A percentile compares a stretch with the other conserved stretches of the same genome.
Evolutionary conservation across 2,888 invertebrate species (phyloP).

Genomic region (Eilema griseolum): DNA sequence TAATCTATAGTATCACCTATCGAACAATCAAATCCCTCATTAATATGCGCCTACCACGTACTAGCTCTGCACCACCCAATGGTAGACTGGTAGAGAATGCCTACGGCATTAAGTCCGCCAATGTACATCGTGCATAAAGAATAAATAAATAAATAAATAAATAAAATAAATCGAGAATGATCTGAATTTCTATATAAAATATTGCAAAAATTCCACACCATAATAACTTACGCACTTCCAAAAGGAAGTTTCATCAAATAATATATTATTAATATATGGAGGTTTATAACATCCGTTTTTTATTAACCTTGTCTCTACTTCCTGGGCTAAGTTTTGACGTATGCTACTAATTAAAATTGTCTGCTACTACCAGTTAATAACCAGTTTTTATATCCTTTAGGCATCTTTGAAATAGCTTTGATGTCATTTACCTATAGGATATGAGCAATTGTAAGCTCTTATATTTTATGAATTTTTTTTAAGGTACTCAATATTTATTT

Average conservation of each 20-base stretch:
- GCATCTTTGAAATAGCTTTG: conserved; percentile 9
- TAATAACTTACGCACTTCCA: conserved; percentile 2
- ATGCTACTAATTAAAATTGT: conserved; percentile 30
- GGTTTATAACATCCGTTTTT: conserved; percentile 40
- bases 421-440: neutral
- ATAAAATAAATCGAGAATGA: neutral
- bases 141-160: too few relatives aligned
- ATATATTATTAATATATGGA: conserved; percentile 29
- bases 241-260: conserved; percentile 41
- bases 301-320: conserved; percentile 46
- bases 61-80: too few relatives aligned
- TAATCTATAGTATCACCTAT: too few relatives aligned
- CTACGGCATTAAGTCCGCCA: too few relatives aligned
- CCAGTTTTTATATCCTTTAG: conserved; percentile 9
- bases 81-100: too few relatives aligned
- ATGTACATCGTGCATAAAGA: too few relatives aligned
- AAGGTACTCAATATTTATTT: too few relatives aligned
- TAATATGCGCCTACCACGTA: too few relatives aligned
- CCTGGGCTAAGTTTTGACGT: conserved; percentile 32
- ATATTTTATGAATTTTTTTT: too few relatives aligned
- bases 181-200: neutral
- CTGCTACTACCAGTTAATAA: neutral
- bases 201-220: neutral
- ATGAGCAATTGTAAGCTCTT: neutral
- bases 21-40: too few relatives aligned